Conservation (phyloP, 2,888 invertebrate species). For the Sialis fuliginosa region DNA sequence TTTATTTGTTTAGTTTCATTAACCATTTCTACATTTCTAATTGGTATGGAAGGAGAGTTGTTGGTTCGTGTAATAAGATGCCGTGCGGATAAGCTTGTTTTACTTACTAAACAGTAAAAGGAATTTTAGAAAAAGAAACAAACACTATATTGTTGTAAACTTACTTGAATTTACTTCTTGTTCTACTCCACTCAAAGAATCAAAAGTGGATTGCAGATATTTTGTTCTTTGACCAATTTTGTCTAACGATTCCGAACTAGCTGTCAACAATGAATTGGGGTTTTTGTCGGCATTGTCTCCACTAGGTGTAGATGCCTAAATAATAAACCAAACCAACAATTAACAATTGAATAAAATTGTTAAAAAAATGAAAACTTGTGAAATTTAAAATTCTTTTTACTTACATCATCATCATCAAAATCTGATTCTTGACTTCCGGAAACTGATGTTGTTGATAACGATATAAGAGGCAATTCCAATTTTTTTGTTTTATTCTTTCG, state of each 20-base stretch:
- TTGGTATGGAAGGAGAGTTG: constrained; percentile 19
- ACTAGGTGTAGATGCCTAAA: constrained; percentile 58
- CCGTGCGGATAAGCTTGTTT: constrained; percentile 47
- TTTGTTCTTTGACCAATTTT: constrained; percentile 38
- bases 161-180: constrained; percentile 21
- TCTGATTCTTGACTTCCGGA: constrained; percentile 53
- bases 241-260: constrained; percentile 51
- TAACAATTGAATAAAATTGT: too few relatives aligned
- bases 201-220: constrained; percentile 47
- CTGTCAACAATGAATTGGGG: constrained; percentile 48
- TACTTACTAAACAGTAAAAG: constrained; percentile 19
- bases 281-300: constrained; percentile 66
- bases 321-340: constrained; percentile 7
- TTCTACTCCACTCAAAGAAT: constrained; percentile 52
- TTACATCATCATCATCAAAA: constrained; percentile 48
- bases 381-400: background rate
- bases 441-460: constrained; percentile 22
- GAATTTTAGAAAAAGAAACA: background rate
- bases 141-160: background rate
- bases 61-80: constrained; percentile 20
- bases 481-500: constrained; percentile 45
- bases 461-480: constrained; percentile 24
- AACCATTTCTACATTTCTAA: constrained; percentile 31
- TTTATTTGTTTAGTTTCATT: constrained; percentile 34
- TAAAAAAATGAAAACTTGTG: too few relatives aligned